phyloP scores from a whole-genome alignment of 2,888 invertebrate genomes.

The Drosophila emarginata region DNA sequence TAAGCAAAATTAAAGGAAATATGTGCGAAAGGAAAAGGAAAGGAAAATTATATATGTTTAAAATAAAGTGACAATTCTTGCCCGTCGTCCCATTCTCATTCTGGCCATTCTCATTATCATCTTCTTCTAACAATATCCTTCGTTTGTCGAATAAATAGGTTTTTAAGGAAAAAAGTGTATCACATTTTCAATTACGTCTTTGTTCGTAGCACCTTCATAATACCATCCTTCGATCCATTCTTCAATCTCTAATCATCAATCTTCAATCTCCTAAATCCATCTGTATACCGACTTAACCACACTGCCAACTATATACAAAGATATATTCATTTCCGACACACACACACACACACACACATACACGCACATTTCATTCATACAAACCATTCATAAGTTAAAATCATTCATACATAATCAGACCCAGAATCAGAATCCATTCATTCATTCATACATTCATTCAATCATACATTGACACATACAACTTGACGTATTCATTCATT shows the following conservation, averaged over 20 bases:
- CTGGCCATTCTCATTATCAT: neutral
- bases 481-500: neutral
- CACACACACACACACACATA: slow-evolving; percentile 31
- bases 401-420: neutral
- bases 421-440: neutral
- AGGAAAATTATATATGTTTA: neutral
- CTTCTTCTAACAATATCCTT: slow-evolving; percentile 35
- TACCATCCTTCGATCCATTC: slow-evolving; percentile 35
- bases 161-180: slow-evolving; percentile 79
- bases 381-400: too few species aligned
- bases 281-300: neutral
- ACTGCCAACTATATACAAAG: slow-evolving; percentile 53
- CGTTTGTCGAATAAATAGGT: slow-evolving; percentile 53
- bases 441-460: neutral
- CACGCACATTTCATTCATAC: too few species aligned
- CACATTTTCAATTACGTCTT: slow-evolving; percentile 83
- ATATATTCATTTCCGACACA: slow-evolving; percentile 20
- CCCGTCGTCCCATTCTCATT: neutral
- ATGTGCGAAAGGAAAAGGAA: neutral
- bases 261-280: neutral
- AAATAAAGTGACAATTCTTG: neutral
- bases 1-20: neutral
- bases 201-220: slow-evolving; percentile 82
- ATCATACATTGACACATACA: neutral
- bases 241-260: neutral